Evolutionary conservation across 2,113 vertebrate genomes (phyloP), one percentile per base, ranked within the genome.

Genomic region (Morone chrysops): DNA sequence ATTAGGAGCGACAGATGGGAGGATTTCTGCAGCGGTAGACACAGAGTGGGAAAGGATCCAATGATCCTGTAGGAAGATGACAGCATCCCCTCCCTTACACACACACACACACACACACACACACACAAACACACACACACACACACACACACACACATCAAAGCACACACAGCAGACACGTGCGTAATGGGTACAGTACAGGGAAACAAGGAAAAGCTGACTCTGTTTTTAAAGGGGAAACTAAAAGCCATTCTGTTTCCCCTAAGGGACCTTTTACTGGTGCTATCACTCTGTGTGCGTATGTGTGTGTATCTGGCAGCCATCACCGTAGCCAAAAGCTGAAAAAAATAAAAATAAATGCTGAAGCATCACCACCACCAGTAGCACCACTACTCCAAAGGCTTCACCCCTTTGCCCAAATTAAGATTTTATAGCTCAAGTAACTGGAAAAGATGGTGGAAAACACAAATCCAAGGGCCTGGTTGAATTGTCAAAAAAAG

Each of bases 1-100:
- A 94, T 93, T 87, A 91, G 80, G 53, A 84, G 50, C 16, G 85
- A 93, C 92, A 93, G 91, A 94, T 93, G 92, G 91, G 87, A 83
- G 92, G 90, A 92, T 93, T 93, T 92, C 85, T 90, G 92, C 90
- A 75, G 77, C 6, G 6, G 57, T 62, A 59, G 79, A 84, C 57
- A 80, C 54, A 76, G 68, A 59, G 62, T 78, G 78, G 70, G 57
- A 88, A 83, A 85, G 79, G 74, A 73, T 91, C 79, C 83, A 25
- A 63, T 91, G 84, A 90, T 90, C 82, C 70, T 66, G 70, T 82
- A 75, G 43, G 54, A 61, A 78, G 81, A 87, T 78, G 91, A 92
- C 79, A 87, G 70, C 74, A 71, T 80, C 70, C 66, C 18, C 78
- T 60, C 72, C 57, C 54, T 38, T 57, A 5, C 77, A 20, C 75